Percentiles rank a stretch among this genome's conserved stretches.
phyloP scores from a whole-genome alignment of 2,797 vertebrate genomes.

The Megaceryle alcyon region DNA sequence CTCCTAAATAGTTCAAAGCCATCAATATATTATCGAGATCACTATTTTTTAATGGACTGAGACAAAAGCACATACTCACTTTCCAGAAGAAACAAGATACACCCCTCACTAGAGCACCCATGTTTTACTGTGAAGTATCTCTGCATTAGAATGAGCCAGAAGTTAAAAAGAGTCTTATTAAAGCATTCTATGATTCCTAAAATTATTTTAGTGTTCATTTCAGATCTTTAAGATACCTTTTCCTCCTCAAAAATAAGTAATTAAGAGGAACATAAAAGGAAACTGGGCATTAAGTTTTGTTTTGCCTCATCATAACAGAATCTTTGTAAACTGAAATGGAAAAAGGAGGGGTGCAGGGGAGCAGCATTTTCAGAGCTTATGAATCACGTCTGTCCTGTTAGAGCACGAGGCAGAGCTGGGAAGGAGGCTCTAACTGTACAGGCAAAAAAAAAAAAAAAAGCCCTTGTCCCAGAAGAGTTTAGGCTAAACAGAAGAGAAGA shows the following conservation, averaged over 20 bases:
- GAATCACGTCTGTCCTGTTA: slow-evolving; percentile 8
- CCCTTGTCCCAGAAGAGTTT: background rate
- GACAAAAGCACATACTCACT: slow-evolving; percentile 46
- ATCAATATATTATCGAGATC: background rate
- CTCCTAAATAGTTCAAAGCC: slow-evolving; percentile 33
- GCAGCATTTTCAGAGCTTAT: background rate
- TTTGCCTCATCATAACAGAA: slow-evolving; percentile 13
- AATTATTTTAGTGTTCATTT: background rate
- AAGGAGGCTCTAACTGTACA: background rate
- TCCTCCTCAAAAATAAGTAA: background rate
- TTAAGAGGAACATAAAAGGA: background rate
- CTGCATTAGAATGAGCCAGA: background rate
- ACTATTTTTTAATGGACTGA: slow-evolving; percentile 44
- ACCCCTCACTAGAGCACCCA: background rate
- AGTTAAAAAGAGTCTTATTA: background rate
- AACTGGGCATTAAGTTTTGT: background rate
- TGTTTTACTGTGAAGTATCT: background rate
- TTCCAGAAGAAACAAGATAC: slow-evolving; percentile 27
- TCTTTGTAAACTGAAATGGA: background rate
- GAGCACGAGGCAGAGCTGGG: background rate
- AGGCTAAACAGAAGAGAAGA: background rate
- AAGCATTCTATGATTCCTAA: background rate
- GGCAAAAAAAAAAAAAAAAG: slow-evolving; percentile 1
- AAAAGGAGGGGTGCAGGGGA: background rate
- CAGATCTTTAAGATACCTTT: background rate